These are phyloP conservation scores for Oreochromis niloticus DNA, from an alignment of 2,113 vertebrate species.

Conservation along the genomic window DNA sequence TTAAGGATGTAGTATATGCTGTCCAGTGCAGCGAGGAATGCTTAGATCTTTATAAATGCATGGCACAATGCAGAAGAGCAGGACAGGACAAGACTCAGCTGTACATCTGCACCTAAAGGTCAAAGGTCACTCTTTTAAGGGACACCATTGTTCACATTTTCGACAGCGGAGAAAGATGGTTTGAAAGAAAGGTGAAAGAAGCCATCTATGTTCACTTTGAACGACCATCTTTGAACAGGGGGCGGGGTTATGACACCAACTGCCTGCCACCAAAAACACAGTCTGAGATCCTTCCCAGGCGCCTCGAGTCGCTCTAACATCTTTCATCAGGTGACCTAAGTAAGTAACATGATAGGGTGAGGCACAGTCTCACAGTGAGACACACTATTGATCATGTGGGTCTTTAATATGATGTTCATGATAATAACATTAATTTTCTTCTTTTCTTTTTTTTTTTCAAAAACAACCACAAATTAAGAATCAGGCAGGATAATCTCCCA, in stretches of 20 bases:
- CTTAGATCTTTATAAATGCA: background rate
- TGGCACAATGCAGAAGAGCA: background rate
- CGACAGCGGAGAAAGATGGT: too few relatives aligned
- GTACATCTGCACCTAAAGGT: too few relatives aligned
- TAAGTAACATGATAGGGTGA: background rate
- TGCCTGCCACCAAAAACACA: too few relatives aligned
- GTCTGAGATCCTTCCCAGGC: too few relatives aligned
- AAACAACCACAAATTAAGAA: background rate
- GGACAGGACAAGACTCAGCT: background rate
- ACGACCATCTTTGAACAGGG: too few relatives aligned
- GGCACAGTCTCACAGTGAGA: background rate
- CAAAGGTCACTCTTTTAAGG: too few relatives aligned
- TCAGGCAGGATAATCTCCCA: background rate
- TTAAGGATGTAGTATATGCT: background rate
- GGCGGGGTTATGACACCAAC: too few relatives aligned
- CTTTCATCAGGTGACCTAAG: background rate
- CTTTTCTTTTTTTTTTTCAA: rapidly evolving
- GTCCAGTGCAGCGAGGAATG: background rate
- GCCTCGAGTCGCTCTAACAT: too few relatives aligned
- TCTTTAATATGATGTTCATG: background rate
- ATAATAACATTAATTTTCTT: background rate
- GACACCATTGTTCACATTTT: too few relatives aligned
- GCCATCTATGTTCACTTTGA: too few relatives aligned
- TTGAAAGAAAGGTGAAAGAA: too few relatives aligned
- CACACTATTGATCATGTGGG: background rate